Conservation (phyloP, 2,888 invertebrate genomes). For the Acanthosepion lycidas region DNA sequence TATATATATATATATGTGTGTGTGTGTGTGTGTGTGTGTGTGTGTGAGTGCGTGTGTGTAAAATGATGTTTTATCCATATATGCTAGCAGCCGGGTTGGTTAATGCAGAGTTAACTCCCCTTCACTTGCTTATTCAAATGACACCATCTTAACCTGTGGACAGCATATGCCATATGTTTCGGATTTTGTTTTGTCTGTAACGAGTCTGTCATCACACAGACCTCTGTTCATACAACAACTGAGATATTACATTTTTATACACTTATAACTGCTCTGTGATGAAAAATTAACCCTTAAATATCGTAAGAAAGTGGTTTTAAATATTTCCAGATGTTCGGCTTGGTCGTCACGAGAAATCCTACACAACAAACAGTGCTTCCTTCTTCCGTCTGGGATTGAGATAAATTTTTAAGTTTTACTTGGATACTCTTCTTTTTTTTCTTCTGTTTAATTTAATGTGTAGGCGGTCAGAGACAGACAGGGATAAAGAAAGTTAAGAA, state of each 20-base stretch:
- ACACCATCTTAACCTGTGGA: neutral
- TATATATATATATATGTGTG: no score
- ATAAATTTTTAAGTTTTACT: neutral
- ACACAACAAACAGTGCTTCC: neutral
- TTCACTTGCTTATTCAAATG: slow-evolving; percentile 2
- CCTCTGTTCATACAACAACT: neutral
- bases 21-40: no score
- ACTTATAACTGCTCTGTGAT: neutral
- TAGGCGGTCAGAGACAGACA: neutral
- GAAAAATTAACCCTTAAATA: neutral
- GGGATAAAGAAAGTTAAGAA: no score
- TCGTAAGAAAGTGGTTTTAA: neutral
- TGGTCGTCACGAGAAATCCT: neutral
- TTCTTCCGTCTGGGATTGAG: neutral
- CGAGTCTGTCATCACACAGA: neutral
- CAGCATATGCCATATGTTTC: neutral
- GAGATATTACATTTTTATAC: neutral
- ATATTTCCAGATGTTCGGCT: neutral
- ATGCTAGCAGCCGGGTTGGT: neutral
- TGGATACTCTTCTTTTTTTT: neutral
- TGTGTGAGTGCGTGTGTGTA: no score
- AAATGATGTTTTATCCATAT: neutral
- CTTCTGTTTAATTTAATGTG: neutral
- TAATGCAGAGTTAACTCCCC: slow-evolving; percentile 2
- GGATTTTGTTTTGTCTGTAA: neutral